Conservation (phyloP, 2,888 invertebrate species). For the Drosophila fulvimacula region DNA sequence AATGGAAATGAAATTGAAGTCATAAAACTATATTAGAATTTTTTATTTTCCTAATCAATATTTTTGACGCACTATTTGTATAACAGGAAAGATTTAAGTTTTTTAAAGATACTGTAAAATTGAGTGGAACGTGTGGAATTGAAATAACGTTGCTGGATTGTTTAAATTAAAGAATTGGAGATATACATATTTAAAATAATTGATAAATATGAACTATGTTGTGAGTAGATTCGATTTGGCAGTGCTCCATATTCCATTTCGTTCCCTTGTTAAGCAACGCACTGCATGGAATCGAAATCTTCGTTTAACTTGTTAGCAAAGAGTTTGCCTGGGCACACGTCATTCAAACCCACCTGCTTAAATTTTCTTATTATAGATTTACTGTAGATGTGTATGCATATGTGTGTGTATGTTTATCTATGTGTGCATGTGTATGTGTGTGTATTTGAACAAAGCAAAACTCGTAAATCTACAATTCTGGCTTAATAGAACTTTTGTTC, state of each 20-base stretch:
- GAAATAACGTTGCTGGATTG: neutral
- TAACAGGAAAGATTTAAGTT: neutral
- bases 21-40: neutral
- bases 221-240: neutral
- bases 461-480: slow-evolving; percentile 29
- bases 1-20: slow-evolving; percentile 1
- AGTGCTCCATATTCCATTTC: neutral
- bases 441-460: slow-evolving; percentile 8
- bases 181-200: neutral
- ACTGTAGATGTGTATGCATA: neutral
- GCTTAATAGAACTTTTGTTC: slow-evolving; percentile 42
- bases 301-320: neutral
- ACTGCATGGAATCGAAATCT: neutral
- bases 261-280: neutral
- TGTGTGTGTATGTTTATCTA: neutral
- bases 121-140: neutral
- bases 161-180: neutral
- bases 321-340: slow-evolving; percentile 1
- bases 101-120: neutral
- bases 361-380: slow-evolving; percentile 4
- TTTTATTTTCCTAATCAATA: neutral
- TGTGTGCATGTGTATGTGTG: slow-evolving; percentile 4
- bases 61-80: neutral
- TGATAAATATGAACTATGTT: neutral
- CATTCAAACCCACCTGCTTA: neutral